phyloP scores from a whole-genome alignment of 2,888 invertebrate genomes.

The Kryphioiulus occultus region DNA sequence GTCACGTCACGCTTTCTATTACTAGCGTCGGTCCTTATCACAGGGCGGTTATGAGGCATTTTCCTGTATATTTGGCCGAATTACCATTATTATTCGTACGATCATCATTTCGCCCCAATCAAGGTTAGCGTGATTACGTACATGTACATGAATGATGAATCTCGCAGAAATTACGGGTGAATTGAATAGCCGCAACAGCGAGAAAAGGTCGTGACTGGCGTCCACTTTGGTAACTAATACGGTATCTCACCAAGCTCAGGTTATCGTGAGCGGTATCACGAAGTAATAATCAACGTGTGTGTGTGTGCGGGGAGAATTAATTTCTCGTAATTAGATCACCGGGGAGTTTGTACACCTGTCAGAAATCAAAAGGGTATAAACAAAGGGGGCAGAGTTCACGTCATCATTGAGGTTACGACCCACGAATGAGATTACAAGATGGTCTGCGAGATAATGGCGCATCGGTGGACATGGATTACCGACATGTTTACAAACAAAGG shows the following conservation, averaged over 20 bases:
- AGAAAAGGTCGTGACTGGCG: conserved; percentile 14
- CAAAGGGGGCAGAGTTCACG: neutral
- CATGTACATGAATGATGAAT: too few relatives aligned
- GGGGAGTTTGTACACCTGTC: neutral
- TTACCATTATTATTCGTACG: conserved; percentile 38
- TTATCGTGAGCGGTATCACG: neutral
- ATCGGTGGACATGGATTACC: neutral
- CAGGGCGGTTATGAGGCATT: conserved; percentile 28
- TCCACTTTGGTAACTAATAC: conserved; percentile 1
- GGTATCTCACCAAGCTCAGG: neutral
- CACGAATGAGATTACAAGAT: neutral
- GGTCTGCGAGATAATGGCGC: neutral
- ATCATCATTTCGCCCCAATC: conserved; percentile 29
- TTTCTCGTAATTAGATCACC: conserved; percentile 17
- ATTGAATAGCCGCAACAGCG: conserved; percentile 14
- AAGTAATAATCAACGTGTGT: neutral
- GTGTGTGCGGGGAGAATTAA: conserved; percentile 4
- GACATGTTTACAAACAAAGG: neutral
- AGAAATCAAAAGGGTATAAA: neutral
- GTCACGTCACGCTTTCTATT: conserved; percentile 17
- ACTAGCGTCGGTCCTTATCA: conserved; percentile 6
- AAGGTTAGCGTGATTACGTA: neutral
- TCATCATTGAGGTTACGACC: conserved; percentile 15
- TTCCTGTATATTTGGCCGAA: neutral
- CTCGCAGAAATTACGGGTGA: conserved; percentile 18